Evolutionary conservation across 1,140 invertebrate species (phyloP).

Genomic region (Hyphantria cunea): DNA sequence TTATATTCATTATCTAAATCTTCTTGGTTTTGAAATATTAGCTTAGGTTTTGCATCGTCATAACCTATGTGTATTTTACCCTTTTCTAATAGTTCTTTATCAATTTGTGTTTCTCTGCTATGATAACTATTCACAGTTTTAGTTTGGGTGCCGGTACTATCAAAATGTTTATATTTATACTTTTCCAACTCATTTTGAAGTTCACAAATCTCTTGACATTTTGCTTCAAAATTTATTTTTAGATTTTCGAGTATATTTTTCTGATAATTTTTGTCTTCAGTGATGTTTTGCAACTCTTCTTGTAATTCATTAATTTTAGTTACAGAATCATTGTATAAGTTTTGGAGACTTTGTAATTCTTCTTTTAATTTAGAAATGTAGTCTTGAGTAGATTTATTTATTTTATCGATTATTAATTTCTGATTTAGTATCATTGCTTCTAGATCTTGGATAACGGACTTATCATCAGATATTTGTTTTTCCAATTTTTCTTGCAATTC

Average conservation of each 20-base stretch:
- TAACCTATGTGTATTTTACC: background rate
- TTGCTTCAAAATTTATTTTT: conserved; percentile 38
- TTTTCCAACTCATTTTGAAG: conserved; percentile 42
- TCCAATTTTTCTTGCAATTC: conserved; percentile 52
- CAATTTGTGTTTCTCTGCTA: conserved; percentile 17
- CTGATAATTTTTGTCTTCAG: conserved; percentile 36
- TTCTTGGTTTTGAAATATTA: background rate
- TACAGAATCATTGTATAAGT: conserved; percentile 51
- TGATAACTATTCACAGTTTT: background rate
- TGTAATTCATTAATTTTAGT: conserved; percentile 47
- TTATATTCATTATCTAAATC: background rate
- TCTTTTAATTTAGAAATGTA: conserved; percentile 57
- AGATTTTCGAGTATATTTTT: conserved; percentile 39
- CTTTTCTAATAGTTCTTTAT: background rate
- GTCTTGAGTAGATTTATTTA: conserved; percentile 50
- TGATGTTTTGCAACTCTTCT: conserved; percentile 39
- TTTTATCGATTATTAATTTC: conserved; percentile 61
- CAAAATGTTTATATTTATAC: conserved; percentile 42
- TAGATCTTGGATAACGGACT: conserved; percentile 56
- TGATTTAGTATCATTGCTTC: conserved; percentile 64
- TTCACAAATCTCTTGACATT: conserved; percentile 46
- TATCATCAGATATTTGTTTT: conserved; percentile 50
- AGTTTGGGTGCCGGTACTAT: conserved; percentile 7
- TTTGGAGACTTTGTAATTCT: conserved; percentile 52
- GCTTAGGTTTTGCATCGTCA: background rate